Base-by-base conservation (phyloP, 1,140 invertebrate species). In the Rhagoletis pomonella region DNA sequence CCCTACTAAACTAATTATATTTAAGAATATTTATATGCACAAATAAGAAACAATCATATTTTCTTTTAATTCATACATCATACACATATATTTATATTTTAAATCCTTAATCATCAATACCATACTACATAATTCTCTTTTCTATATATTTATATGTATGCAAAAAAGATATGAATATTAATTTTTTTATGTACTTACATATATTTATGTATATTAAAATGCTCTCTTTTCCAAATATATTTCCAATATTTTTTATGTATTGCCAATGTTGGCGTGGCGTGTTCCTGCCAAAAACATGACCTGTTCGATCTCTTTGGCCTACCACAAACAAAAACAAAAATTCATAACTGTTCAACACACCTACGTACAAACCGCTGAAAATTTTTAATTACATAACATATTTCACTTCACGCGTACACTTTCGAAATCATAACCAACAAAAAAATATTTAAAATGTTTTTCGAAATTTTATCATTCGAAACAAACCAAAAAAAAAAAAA, bases 401-500 rank as follows among this genome's bases (percentile, higher is more conserved):
- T 60, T 62, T 14, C n/a, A 73, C 50, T 73, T 84, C 29, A 29
- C 29, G 55, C 2, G 4, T 19, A 59, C 7, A 58, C 5, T 44
- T 19, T 58, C 60, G 1, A 85, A 59, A 17, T 3, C 14, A 42
- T 73, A 65, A 10, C 29, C 67, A 0, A 73, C 39, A 39, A 5
- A 39, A 73, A 73, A 73, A 73, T 73, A 42, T 42, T 1, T n/a
- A 73, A 73, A 85, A 85, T 81, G 50, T 81, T 47, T 67, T 67
- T 67, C 9, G 5, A 81, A 55, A 81, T n/a, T 81, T 9, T 81
- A 29, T 50, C 42, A 55, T 47, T 55, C n/a, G 60, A 62, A 62
- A 19, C 44, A 29, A 81, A 88, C 87, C 86, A 89, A 89, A 91
- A 50, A 88, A 88, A 89, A 88, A 85, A 73, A 86, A 88, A 88